Conservation (phyloP, 2,888 invertebrate species). For the Reticulitermes lucifugus region DNA sequence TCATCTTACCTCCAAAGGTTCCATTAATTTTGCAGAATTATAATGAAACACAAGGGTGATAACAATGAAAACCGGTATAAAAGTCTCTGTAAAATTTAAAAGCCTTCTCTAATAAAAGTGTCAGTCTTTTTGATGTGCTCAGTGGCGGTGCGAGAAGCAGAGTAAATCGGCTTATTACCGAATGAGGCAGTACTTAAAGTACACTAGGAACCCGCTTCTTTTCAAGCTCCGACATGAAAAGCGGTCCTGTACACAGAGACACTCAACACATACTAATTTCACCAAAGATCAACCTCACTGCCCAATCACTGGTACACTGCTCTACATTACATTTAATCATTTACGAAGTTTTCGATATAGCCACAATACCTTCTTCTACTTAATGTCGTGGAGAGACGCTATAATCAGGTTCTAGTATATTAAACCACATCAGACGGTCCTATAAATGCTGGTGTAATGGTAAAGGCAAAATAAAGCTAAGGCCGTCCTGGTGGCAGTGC, state of each 20-base stretch:
- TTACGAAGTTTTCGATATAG: no score
- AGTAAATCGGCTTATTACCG: neutral
- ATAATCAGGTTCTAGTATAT: no score
- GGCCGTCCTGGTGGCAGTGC: no score
- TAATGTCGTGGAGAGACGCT: no score
- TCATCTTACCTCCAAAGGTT: no score
- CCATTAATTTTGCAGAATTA: no score
- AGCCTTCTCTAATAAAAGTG: neutral
- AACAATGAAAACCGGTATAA: neutral
- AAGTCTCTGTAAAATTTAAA: neutral
- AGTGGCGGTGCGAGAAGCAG: neutral
- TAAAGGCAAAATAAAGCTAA: no score
- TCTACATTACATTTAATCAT: no score
- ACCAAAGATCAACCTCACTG: neutral
- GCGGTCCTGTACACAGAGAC: neutral
- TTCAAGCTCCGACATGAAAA: neutral
- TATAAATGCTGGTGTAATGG: no score
- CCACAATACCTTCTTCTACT: no score
- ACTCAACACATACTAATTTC: neutral
- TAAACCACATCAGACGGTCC: no score
- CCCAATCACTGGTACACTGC: neutral
- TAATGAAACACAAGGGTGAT: no score
- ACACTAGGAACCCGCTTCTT: constrained; percentile 4
- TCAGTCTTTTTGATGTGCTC: constrained; percentile 11
- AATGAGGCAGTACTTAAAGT: neutral